Evolutionary conservation across 2,113 vertebrate species (phyloP), one percentile per base, ranked within the genome.

Genomic region (Gymnogyps californianus): DNA sequence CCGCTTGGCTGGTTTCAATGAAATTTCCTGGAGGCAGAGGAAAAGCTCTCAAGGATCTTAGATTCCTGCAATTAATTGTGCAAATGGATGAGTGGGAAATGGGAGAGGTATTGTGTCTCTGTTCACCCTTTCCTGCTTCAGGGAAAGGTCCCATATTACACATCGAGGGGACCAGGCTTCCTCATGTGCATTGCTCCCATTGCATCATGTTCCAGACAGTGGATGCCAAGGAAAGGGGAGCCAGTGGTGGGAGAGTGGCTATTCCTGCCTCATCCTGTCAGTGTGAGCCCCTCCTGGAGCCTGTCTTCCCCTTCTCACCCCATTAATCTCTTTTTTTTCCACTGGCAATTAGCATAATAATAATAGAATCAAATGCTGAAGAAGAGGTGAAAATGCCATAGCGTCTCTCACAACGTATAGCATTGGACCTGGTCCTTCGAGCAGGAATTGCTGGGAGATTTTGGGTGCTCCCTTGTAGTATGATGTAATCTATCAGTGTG

Each of bases 151-250:
- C 49, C 16, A 2, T 58, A 5, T 51, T 44, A 6, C 14, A 18
- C 38, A 8, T 22, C 38, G 4, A 32, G 34, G 16, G 25, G 19
- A 46, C 34, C 26, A 29, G 38, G 38, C 51, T 58, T 64, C 40
- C 38, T 70, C 7, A 2, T 0, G 0, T 18, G 7, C 17, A 0
- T 26, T 51, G 36, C 26, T 85, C 49, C 62, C 16, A 6, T 36
- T 29, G 62, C 67, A 22, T 64, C 26, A 0, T 17, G 29, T 49
- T 91, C 34, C 42, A 34, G 26, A 5, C 65, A 42, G 83, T 44
- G 42, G 83, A 42, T 66, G 52, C 52, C 71, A 54, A n/a, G 44
- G 75, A 36, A 31, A 61, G 51, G 26, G 34, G 66, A 91, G 34
- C 54, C 36, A 20, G 28, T 6, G 2, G 25, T 58, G 14, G 51